Evolutionary conservation across 2,113 vertebrate species (phyloP).

Genomic region (Oplegnathus fasciatus): DNA sequence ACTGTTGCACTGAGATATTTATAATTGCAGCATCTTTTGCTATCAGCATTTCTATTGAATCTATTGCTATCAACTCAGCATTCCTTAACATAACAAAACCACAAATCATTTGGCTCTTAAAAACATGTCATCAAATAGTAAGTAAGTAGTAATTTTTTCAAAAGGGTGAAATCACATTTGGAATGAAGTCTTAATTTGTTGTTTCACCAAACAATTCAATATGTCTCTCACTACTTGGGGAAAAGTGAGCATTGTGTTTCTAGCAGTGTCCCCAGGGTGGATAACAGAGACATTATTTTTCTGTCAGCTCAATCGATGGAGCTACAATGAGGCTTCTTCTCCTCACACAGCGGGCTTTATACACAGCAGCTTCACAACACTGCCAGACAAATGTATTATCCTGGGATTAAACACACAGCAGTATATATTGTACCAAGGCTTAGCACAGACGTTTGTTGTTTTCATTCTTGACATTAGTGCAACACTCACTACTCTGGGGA

Average conservation of each 20-base stretch:
- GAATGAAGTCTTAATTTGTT: neutral
- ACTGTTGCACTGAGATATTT: neutral
- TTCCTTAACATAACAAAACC: too few species aligned
- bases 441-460: neutral
- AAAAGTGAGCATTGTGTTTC: constrained; percentile 5
- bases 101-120: neutral
- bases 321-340: constrained; percentile 5
- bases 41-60: neutral
- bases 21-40: neutral
- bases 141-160: neutral
- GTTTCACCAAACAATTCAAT: neutral
- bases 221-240: neutral
- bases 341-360: neutral
- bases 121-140: neutral
- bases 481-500: neutral
- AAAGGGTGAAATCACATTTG: neutral
- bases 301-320: constrained; percentile 21
- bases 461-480: neutral
- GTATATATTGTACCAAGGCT: neutral
- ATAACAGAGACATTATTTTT: constrained; percentile 29
- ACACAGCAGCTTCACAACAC: constrained; percentile 1
- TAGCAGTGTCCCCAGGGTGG: neutral
- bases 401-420: constrained; percentile 25
- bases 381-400: constrained; percentile 23
- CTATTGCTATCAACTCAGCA: too few species aligned